Evolutionary conservation across 2,113 vertebrate species (phyloP).

Genomic region (Peromyscus leucopus): DNA sequence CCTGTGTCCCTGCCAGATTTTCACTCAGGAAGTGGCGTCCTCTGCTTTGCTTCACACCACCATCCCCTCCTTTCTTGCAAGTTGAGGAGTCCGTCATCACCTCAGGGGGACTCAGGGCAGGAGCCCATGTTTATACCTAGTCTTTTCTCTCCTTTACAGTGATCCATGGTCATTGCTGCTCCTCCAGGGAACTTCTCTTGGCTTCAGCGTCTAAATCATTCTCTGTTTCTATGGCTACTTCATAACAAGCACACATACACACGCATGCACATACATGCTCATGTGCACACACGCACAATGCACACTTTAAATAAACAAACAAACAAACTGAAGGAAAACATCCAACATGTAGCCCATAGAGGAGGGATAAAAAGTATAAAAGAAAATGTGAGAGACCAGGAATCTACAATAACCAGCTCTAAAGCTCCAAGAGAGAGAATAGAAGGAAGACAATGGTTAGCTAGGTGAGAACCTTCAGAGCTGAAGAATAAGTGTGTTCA

Average conservation of each 20-base stretch:
- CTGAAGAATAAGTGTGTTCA: background rate
- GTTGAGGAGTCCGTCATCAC: background rate
- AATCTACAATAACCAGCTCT: background rate
- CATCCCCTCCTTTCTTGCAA: background rate
- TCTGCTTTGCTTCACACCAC: background rate
- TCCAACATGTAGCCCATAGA: background rate
- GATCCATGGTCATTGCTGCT: background rate
- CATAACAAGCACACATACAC: background rate
- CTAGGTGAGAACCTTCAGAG: background rate
- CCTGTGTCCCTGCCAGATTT: background rate
- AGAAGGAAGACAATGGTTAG: background rate
- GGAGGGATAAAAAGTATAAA: background rate
- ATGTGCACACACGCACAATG: background rate
- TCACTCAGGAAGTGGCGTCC: background rate
- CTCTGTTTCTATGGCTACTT: background rate
- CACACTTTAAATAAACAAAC: background rate
- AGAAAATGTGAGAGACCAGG: background rate
- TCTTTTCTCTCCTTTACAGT: background rate
- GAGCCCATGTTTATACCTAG: background rate
- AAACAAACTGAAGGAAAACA: background rate
- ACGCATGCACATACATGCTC: background rate
- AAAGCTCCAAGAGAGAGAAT: background rate
- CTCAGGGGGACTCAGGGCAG: background rate
- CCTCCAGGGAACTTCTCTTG: background rate
- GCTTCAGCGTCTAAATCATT: background rate